These are phyloP conservation scores for Labeo rohita DNA, from an alignment of 2,113 vertebrate species.

Conservation along the genomic window DNA sequence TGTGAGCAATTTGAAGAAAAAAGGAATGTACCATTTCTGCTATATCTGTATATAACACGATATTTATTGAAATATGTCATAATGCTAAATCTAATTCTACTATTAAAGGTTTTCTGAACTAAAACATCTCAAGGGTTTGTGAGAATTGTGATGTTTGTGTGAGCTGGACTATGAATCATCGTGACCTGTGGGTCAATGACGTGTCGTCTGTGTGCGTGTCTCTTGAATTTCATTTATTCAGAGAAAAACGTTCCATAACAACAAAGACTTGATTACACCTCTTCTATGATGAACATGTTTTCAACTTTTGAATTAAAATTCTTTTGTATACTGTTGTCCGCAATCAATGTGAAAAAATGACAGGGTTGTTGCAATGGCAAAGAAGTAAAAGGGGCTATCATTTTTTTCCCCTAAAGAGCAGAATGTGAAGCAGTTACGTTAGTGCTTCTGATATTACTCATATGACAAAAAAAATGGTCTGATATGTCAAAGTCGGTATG, in stretches of 20 bases:
- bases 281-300: not conserved
- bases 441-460: not conserved
- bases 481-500: not conserved
- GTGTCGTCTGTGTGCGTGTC: not conserved
- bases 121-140: conserved; percentile 80
- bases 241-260: not conserved
- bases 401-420: not conserved
- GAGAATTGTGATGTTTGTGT: conserved; percentile 72
- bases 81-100: conserved; percentile 88
- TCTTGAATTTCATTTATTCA: not conserved
- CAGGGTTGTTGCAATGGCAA: not conserved
- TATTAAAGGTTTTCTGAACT: conserved; percentile 95
- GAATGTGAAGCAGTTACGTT: not conserved
- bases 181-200: not conserved
- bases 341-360: not conserved
- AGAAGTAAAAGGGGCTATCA: too few species aligned
- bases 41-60: conserved; percentile 94
- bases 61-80: conserved; percentile 98
- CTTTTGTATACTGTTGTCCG: not conserved
- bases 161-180: conserved; percentile 56
- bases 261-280: not conserved
- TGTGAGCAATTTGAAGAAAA: conserved; percentile 84
- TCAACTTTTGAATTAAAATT: not conserved
- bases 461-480: not conserved
- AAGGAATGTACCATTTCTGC: conserved; percentile 98